phyloP scores from a whole-genome alignment of 2,888 invertebrate species.

The Xestoiulus laeticollis region DNA sequence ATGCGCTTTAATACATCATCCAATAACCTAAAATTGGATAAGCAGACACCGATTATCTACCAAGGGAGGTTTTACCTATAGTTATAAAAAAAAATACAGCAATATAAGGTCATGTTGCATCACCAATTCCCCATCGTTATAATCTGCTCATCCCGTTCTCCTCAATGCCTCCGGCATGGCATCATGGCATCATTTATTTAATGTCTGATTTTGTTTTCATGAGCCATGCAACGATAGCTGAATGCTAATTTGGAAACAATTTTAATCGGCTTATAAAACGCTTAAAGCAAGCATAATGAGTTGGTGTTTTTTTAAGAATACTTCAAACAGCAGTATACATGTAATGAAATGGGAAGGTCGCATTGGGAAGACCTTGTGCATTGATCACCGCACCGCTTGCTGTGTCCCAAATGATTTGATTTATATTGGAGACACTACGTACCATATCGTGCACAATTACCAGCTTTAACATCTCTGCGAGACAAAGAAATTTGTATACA shows the following conservation, averaged over 20 bases:
- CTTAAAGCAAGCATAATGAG: constrained; percentile 6
- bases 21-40: constrained; percentile 5
- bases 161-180: not conserved
- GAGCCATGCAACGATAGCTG: constrained; percentile 18
- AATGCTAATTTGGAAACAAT: constrained; percentile 15
- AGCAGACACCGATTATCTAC: not conserved
- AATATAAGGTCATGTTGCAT: not conserved
- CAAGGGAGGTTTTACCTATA: not conserved
- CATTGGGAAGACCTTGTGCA: constrained; percentile 9
- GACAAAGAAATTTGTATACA: not conserved
- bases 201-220: not conserved
- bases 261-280: constrained; percentile 41
- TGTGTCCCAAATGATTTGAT: constrained; percentile 39
- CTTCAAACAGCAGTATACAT: constrained; percentile 22
- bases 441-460: constrained; percentile 21
- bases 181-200: not conserved
- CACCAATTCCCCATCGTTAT: not conserved
- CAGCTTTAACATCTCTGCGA: not conserved
- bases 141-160: constrained; percentile 18
- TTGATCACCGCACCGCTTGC: constrained; percentile 36
- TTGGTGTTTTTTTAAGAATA: not conserved
- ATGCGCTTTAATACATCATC: constrained; percentile 23
- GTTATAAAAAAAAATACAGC: not conserved
- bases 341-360: constrained; percentile 27
- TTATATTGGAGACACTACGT: constrained; percentile 22